Evolutionary conservation across 1,140 invertebrate genomes (phyloP).

Genomic region (Leptestheria dahalacensis): DNA sequence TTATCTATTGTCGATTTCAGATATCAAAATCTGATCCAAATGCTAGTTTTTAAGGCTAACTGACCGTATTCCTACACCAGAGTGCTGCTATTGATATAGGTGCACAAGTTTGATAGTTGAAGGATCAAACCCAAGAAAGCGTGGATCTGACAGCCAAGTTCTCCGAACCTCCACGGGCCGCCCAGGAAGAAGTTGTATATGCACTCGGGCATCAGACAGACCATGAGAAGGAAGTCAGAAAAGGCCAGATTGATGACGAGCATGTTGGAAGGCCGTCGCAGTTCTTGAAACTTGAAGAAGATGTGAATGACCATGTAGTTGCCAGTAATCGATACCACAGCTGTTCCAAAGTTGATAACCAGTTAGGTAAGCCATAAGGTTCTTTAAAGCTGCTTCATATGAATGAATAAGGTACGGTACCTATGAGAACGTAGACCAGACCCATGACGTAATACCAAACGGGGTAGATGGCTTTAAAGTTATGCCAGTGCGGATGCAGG

Average conservation of each 20-base stretch:
- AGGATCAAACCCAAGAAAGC: slow-evolving; percentile 19
- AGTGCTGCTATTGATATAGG: not conserved
- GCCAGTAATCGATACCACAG: slow-evolving; percentile 7
- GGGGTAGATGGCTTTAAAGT: slow-evolving; percentile 14
- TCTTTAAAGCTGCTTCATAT: not conserved
- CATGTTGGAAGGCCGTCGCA: slow-evolving; percentile 68
- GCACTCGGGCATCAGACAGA: slow-evolving; percentile 28
- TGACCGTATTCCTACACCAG: not conserved
- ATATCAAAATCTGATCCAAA: too few species aligned
- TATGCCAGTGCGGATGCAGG: slow-evolving; percentile 19
- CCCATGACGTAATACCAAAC: slow-evolving; percentile 17
- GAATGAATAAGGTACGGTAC: not conserved
- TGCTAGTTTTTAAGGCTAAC: not conserved
- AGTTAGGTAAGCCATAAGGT: not conserved
- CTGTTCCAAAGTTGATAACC: not conserved
- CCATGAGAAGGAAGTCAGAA: slow-evolving; percentile 78
- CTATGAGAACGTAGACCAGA: slow-evolving; percentile 15
- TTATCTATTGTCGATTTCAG: too few species aligned
- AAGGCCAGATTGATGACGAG: slow-evolving; percentile 72
- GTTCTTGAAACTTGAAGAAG: slow-evolving; percentile 25
- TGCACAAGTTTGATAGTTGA: not conserved
- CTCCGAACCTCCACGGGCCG: slow-evolving; percentile 19
- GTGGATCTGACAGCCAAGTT: slow-evolving; percentile 18
- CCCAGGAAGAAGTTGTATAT: slow-evolving; percentile 22
- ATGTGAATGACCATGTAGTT: slow-evolving; percentile 18